These are phyloP conservation scores for Hydriomena furcata DNA, from an alignment of 2,888 invertebrate genomes.

Conservation along the genomic window DNA sequence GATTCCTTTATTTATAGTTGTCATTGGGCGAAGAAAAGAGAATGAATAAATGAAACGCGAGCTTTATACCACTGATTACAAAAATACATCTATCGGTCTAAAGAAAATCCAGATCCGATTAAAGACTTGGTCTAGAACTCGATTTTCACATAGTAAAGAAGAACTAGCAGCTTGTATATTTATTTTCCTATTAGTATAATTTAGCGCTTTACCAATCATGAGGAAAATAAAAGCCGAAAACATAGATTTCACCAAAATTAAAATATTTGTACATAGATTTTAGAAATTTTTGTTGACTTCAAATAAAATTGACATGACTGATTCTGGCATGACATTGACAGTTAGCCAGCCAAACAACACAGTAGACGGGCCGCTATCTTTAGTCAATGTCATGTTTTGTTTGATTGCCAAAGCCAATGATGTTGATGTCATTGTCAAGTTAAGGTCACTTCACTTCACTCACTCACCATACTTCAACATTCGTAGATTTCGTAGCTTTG, in stretches of 20 bases:
- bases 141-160: background rate
- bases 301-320: background rate
- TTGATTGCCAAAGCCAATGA: too few relatives aligned
- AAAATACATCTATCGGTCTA: too few relatives aligned
- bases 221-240: slow-evolving; percentile 24
- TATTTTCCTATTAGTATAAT: background rate
- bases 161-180: background rate
- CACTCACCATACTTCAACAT: too few relatives aligned
- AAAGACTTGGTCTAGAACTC: background rate
- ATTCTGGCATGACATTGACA: background rate
- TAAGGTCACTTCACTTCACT: too few relatives aligned
- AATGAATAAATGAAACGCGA: too few relatives aligned
- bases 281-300: slow-evolving; percentile 14
- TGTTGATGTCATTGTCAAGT: background rate
- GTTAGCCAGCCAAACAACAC: background rate
- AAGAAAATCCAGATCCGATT: too few relatives aligned
- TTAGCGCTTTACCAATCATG: slow-evolving; percentile 24
- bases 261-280: slow-evolving; percentile 18
- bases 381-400: too few relatives aligned
- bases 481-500: too few relatives aligned
- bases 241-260: slow-evolving; percentile 14
- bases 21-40: too few relatives aligned
- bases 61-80: too few relatives aligned
- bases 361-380: too few relatives aligned
- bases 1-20: too few relatives aligned